These are phyloP conservation scores for Euwallacea fornicatus DNA, from an alignment of 1,140 invertebrate species.

Conservation along the genomic window DNA sequence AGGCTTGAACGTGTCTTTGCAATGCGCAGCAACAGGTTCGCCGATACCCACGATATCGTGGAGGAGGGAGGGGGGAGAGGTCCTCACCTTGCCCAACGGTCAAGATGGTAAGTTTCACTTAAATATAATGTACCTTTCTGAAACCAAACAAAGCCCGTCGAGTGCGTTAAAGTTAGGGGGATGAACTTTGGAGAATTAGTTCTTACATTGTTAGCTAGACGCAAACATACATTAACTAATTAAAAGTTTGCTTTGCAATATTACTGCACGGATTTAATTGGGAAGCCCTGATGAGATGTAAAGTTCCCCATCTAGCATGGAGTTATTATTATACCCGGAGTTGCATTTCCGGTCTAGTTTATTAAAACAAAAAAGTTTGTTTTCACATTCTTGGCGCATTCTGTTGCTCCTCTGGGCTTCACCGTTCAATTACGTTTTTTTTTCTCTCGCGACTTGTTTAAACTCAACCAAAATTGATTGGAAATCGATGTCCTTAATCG, in stretches of 20 bases:
- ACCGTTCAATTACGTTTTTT: no score
- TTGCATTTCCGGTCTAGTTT: neutral
- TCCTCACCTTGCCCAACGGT: slow-evolving; percentile 60
- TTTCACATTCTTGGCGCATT: no score
- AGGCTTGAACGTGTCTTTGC: slow-evolving; percentile 79
- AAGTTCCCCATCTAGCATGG: slow-evolving; percentile 7
- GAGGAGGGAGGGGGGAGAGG: slow-evolving; percentile 75
- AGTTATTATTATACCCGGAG: neutral
- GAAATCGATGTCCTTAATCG: neutral
- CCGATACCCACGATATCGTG: slow-evolving; percentile 81
- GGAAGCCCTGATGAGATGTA: slow-evolving; percentile 1
- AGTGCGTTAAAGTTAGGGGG: neutral
- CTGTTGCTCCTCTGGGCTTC: no score
- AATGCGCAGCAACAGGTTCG: slow-evolving; percentile 81
- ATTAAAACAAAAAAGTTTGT: neutral
- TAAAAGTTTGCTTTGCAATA: slow-evolving; percentile 16
- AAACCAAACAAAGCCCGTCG: no score
- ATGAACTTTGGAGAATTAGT: neutral
- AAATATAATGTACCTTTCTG: neutral
- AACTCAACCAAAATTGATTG: no score
- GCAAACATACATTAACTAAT: slow-evolving; percentile 6
- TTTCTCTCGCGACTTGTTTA: no score
- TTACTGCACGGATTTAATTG: slow-evolving; percentile 8
- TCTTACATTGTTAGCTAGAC: neutral
- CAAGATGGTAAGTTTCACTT: slow-evolving; percentile 55